Evolutionary conservation across 2,888 invertebrate genomes (phyloP).

Genomic region (Netelia fuscicornis): DNA sequence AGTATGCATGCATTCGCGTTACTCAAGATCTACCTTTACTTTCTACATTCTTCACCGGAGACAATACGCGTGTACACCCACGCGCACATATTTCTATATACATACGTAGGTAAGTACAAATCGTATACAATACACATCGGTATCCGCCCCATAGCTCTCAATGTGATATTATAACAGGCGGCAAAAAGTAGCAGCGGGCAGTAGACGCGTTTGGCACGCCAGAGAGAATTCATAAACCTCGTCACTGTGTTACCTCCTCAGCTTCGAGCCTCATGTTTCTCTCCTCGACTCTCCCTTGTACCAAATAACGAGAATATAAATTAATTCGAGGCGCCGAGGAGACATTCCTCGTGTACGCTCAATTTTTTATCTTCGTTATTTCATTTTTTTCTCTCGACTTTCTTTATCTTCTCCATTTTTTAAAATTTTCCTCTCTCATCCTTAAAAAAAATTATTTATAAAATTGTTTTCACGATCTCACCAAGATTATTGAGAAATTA

Average conservation of each 20-base stretch:
- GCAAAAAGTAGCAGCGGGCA: too few relatives aligned
- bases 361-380: neutral
- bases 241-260: conserved; percentile 16
- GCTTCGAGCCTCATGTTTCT: neutral
- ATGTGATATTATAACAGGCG: conserved; percentile 34
- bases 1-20: conserved; percentile 72
- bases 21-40: conserved; percentile 83
- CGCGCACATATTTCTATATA: conserved; percentile 65
- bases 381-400: neutral
- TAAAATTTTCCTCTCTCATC: too few relatives aligned
- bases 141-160: conserved; percentile 18
- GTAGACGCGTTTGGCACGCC: conserved; percentile 28
- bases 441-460: too few relatives aligned
- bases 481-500: too few relatives aligned
- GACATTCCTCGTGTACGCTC: neutral
- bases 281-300: conserved; percentile 22
- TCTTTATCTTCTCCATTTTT: too few relatives aligned
- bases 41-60: conserved; percentile 82
- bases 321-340: conserved; percentile 27
- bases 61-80: conserved; percentile 82
- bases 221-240: conserved; percentile 25
- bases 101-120: conserved; percentile 28
- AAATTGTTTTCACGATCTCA: too few relatives aligned
- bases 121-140: conserved; percentile 32
- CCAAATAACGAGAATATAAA: conserved; percentile 20